Base-by-base conservation (phyloP, 2,888 invertebrate species). In the Microctonus hyperodae region DNA sequence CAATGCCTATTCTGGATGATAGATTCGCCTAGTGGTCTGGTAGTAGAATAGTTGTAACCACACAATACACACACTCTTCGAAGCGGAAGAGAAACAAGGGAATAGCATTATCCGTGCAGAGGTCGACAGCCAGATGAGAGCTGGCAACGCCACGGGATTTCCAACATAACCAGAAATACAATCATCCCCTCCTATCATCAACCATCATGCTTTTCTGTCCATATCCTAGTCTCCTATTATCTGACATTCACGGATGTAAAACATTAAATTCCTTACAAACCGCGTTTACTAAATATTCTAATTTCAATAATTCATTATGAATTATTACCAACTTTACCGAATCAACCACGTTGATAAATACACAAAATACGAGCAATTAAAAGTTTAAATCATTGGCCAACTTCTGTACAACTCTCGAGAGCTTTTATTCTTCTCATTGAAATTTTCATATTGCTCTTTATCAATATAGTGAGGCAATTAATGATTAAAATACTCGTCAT, bases 1-100 rank as follows among this genome's bases (percentile, higher is more conserved):
- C 20, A 44, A 44, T 20, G 4, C 16, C 4, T 20, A 44, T 44
- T 20, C n/a, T 16, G 16, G 16, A 44, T 44, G 44, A 44, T 44
- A 9, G 44, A 44, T 44, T n/a, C 9, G 44, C 16, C 16, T n/a
- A 44, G 44, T 16, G 16, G 16, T 58, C 22, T 28, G 65, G 67
- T 72, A 70, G 70, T 70, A 68, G 70, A 63, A 68, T 70, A 67
- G 73, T 76, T 72, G 70, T 77, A 73, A 79, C 81, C 79, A 77
- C 44, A 44, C 81, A 80, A 80, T 80, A 79, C 79, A 80, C 79
- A 76, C 80, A 44, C 79, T 79, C 81, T 79, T 72, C 75, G 78
- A 75, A 75, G 79, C 78, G 79, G 79, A 82, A 81, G 79, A 79
- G 82, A 80, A 82, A 82, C 82, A 81, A 79, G 80, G 77, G 81